Evolutionary conservation across 64 coral and sea anemone genomes (phyloP).

Genomic region (Catalaphyllia jardinei): DNA sequence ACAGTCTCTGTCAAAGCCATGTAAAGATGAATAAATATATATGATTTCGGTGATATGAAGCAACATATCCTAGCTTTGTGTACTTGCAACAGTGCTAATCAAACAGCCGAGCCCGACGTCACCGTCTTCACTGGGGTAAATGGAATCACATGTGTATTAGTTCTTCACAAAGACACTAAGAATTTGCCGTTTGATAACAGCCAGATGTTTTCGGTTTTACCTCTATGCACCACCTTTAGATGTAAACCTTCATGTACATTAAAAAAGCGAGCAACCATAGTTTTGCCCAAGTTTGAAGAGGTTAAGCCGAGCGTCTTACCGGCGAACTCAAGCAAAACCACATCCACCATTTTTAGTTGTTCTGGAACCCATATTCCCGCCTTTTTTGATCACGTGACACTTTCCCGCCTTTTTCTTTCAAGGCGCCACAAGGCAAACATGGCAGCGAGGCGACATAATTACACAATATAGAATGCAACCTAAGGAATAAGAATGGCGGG

Average conservation of each 20-base stretch:
- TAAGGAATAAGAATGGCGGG: no score
- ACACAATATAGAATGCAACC: background rate
- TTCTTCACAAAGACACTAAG: background rate
- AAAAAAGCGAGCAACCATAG: conserved; percentile 6
- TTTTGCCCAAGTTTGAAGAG: background rate
- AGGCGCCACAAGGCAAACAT: background rate
- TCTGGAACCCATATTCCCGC: background rate
- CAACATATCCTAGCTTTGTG: no score
- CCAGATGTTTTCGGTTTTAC: conserved; percentile 1
- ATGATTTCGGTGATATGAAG: no score
- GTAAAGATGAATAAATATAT: no score
- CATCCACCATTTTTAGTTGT: conserved; percentile 5
- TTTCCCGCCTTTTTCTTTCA: background rate
- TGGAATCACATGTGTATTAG: background rate
- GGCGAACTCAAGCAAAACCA: background rate
- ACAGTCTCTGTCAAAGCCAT: no score
- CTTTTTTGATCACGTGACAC: conserved; percentile 12
- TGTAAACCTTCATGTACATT: conserved; percentile 22
- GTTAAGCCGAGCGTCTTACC: background rate
- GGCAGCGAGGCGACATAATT: background rate
- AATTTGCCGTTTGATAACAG: conserved; percentile 6
- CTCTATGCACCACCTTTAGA: background rate
- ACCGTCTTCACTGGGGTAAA: background rate
- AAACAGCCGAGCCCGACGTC: no score
- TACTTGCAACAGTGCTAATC: no score